phyloP scores from a whole-genome alignment of 1,140 invertebrate species.

The Mizuhopecten yessoensis region DNA sequence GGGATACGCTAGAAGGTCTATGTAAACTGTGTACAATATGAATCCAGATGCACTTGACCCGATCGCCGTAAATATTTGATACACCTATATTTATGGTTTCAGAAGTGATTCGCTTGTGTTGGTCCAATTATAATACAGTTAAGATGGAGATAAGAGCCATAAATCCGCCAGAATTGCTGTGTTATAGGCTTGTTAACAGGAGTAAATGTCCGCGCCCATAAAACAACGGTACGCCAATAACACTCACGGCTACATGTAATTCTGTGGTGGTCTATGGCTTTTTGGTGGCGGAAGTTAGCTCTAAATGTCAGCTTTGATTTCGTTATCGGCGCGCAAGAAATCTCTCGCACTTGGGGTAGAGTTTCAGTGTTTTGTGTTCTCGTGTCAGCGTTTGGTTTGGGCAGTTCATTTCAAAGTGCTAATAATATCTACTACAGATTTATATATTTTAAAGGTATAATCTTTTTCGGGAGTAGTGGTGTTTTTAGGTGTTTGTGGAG shows the following conservation, averaged over 20 bases:
- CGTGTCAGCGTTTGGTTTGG: background rate
- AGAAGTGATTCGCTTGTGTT: conserved; percentile 26
- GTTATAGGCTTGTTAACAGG: conserved; percentile 16
- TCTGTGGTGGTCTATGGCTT: background rate
- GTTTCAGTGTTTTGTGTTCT: no score
- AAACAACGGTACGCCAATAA: conserved; percentile 33
- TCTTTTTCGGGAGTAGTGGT: background rate
- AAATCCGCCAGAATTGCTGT: conserved; percentile 25
- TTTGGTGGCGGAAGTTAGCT: background rate
- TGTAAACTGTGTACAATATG: background rate
- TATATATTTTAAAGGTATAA: background rate
- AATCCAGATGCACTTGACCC: background rate
- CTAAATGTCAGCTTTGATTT: conserved; percentile 24
- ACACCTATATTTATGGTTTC: conserved; percentile 12
- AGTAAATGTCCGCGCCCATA: background rate
- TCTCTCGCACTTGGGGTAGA: background rate
- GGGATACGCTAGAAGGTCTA: no score
- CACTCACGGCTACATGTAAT: background rate
- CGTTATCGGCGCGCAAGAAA: background rate
- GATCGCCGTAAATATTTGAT: background rate
- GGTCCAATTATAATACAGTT: conserved; percentile 38
- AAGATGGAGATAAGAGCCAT: background rate
- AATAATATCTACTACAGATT: no score
- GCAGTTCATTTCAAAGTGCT: background rate
- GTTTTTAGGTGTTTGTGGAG: no score